These are phyloP conservation scores for Scleropages formosus DNA, from an alignment of 2,797 vertebrate species.

Conservation along the genomic window DNA sequence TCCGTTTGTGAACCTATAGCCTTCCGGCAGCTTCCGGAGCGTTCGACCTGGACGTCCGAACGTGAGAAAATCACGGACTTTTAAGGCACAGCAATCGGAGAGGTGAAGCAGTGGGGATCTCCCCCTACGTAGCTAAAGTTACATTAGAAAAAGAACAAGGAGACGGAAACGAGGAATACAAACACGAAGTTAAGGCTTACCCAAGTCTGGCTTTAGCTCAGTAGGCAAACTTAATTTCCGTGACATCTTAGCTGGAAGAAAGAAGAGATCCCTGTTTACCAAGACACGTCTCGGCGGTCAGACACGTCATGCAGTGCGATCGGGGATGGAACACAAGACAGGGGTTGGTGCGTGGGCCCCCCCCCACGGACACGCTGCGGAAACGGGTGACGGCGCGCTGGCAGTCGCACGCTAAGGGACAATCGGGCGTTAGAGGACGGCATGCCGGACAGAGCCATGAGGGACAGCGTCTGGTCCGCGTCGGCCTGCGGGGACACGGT, in stretches of 20 bases:
- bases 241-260: slow-evolving; percentile 99
- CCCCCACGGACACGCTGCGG: neutral
- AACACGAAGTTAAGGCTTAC: slow-evolving; percentile 85
- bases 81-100: neutral
- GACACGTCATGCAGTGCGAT: slow-evolving; percentile 45
- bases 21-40: neutral
- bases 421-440: slow-evolving; percentile 33
- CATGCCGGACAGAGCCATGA: slow-evolving; percentile 45
- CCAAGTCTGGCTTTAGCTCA: slow-evolving; percentile 99
- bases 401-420: slow-evolving; percentile 30
- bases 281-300: slow-evolving; percentile 63
- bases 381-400: slow-evolving; percentile 20
- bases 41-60: too few species aligned
- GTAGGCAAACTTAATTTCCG: slow-evolving; percentile 99
- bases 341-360: neutral
- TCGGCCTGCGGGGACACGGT: slow-evolving; percentile 55
- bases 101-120: slow-evolving; percentile 48
- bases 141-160: slow-evolving; percentile 38
- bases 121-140: neutral
- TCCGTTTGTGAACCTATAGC: neutral
- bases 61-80: too few species aligned
- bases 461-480: slow-evolving; percentile 39
- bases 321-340: slow-evolving; percentile 28
- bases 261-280: slow-evolving; percentile 90
- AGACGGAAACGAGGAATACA: slow-evolving; percentile 41